Percentiles rank a stretch among this genome's conserved stretches.
These are phyloP conservation scores for Cladorhizidae sp. DNA, from an alignment of 37 sponge, comb jelly and placozoan species.

Conservation along the genomic window DNA sequence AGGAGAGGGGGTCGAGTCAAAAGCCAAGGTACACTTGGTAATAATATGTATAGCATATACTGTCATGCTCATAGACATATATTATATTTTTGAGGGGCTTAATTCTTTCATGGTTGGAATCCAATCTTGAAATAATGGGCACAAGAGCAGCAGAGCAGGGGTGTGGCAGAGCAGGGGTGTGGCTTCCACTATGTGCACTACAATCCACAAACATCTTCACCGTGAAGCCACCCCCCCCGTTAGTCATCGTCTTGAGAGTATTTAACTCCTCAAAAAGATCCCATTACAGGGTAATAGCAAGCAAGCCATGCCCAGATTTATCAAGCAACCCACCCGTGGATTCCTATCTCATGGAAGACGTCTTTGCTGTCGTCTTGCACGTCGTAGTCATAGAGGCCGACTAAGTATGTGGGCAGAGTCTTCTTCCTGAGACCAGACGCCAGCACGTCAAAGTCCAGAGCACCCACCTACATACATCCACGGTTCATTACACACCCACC, in stretches of 20 bases:
- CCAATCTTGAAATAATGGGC: too few relatives aligned
- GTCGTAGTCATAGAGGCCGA: slow-evolving; percentile 43
- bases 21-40: background rate
- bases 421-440: background rate
- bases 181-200: too few relatives aligned
- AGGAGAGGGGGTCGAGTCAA: background rate
- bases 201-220: too few relatives aligned
- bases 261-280: too few relatives aligned
- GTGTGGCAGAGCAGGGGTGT: too few relatives aligned
- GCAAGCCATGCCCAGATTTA: background rate
- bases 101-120: too few relatives aligned
- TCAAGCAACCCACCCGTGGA: slow-evolving; percentile 31
- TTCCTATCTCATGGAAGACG: slow-evolving; percentile 54
- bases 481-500: too few relatives aligned
- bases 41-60: background rate
- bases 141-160: too few relatives aligned
- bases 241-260: too few relatives aligned
- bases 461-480: slow-evolving; percentile 4
- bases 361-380: slow-evolving; percentile 14
- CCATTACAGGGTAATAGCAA: too few relatives aligned
- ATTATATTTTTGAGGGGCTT: too few relatives aligned
- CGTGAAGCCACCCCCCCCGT: too few relatives aligned
- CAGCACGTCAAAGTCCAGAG: background rate
- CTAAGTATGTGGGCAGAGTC: slow-evolving; percentile 28
- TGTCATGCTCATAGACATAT: background rate